Conservation (phyloP, 2,113 vertebrate genomes). For the Parus major region DNA sequence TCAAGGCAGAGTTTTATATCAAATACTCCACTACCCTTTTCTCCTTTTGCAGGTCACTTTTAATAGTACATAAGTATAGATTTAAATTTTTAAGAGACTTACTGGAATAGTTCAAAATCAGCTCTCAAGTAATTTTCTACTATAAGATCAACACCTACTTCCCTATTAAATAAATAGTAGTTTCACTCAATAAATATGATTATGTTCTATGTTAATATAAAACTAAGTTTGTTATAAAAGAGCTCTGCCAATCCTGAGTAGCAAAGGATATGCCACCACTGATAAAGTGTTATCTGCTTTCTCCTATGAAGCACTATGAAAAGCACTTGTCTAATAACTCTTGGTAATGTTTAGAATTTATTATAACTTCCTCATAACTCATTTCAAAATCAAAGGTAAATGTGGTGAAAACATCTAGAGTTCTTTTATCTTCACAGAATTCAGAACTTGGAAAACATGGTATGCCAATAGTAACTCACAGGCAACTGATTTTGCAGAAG, state of each 20-base stretch:
- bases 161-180: not conserved
- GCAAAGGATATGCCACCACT: not conserved
- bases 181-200: not conserved
- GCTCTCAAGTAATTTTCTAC: not conserved
- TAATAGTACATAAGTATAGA: not conserved
- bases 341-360: not conserved
- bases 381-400: not conserved
- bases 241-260: not conserved
- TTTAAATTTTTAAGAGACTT: not conserved
- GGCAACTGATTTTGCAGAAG: not conserved
- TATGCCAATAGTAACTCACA: accelerated
- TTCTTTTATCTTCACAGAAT: not conserved
- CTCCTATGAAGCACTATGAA: not conserved
- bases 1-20: not conserved
- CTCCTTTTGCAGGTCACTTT: constrained; percentile 29
- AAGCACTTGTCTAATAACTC: not conserved
- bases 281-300: not conserved
- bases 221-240: not conserved
- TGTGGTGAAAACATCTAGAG: not conserved
- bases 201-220: not conserved
- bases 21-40: not conserved
- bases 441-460: not conserved
- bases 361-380: not conserved
- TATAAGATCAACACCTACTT: not conserved
- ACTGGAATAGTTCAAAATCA: not conserved